Evolutionary conservation across 2,113 vertebrate genomes (phyloP).

Genomic region (Lutjanus erythropterus): DNA sequence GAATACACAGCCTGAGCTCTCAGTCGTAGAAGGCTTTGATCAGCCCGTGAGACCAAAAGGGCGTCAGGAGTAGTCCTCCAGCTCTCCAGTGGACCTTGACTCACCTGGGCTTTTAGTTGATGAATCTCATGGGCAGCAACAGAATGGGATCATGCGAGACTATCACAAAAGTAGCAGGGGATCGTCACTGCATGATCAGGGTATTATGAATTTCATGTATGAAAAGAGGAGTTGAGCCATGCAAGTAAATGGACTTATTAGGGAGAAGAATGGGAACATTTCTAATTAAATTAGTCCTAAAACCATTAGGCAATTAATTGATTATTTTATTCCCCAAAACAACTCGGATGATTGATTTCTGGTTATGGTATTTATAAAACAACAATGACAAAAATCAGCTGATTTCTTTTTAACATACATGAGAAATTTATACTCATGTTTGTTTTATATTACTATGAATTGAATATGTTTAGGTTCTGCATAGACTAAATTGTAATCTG

Average conservation of each 20-base stretch:
- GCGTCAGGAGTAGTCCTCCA: conserved; percentile 43
- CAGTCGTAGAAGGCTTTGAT: conserved; percentile 66
- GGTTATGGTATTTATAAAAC: too few relatives aligned
- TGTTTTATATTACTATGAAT: background rate
- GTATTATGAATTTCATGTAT: background rate
- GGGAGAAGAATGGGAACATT: background rate
- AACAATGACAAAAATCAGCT: too few relatives aligned
- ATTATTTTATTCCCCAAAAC: too few relatives aligned
- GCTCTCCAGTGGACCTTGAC: conserved; percentile 45
- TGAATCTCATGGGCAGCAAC: background rate
- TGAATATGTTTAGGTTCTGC: background rate
- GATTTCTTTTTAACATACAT: too few relatives aligned
- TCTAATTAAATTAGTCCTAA: background rate
- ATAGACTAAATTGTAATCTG: too few relatives aligned
- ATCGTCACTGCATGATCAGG: background rate
- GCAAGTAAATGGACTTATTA: background rate
- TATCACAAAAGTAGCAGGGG: background rate
- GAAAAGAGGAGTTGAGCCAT: background rate
- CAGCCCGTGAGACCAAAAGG: conserved; percentile 55
- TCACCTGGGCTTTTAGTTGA: conserved; percentile 36
- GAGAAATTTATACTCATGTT: too few relatives aligned
- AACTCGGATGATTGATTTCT: too few relatives aligned
- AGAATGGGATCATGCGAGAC: background rate
- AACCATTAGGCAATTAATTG: too few relatives aligned
- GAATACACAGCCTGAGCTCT: conserved; percentile 38